A percentile compares a stretch with the other conserved stretches of the same genome.
Conservation (phyloP, 2,888 invertebrate genomes). For the Rhynchonema sp. region DNA sequence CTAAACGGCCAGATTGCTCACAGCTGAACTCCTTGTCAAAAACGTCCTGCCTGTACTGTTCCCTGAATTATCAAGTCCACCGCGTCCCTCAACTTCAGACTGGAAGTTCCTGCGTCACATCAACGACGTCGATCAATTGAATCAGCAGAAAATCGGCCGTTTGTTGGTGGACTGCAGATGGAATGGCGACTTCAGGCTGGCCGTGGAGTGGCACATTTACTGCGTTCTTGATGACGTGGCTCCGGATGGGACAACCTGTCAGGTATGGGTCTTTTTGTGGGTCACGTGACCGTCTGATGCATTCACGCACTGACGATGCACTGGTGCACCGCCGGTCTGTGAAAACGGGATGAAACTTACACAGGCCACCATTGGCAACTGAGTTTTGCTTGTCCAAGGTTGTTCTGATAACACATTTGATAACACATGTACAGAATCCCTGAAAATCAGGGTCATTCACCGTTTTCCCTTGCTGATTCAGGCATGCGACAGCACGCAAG, state of each 20-base stretch:
- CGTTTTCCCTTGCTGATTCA: neutral
- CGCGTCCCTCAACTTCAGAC: slow-evolving; percentile 3
- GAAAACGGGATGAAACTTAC: too few relatives aligned
- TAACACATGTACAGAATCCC: too few relatives aligned
- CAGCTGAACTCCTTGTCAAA: neutral
- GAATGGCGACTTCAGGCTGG: neutral
- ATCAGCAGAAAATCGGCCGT: slow-evolving; percentile 1
- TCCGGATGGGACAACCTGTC: too few relatives aligned
- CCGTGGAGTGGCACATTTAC: slow-evolving; percentile 4
- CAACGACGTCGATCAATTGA: slow-evolving; percentile 6
- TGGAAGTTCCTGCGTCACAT: slow-evolving; percentile 2
- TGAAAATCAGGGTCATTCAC: neutral
- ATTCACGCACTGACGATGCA: neutral
- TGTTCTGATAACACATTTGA: too few relatives aligned
- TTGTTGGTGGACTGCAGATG: slow-evolving; percentile 1
- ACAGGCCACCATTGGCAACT: too few relatives aligned
- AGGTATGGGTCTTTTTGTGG: slow-evolving; percentile 1
- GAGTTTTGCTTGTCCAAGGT: too few relatives aligned
- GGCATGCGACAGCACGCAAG: slow-evolving; percentile 1
- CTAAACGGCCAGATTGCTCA: too few relatives aligned
- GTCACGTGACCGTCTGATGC: too few relatives aligned
- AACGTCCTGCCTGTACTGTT: too few relatives aligned
- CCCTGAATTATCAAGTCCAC: neutral
- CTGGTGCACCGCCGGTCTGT: too few relatives aligned
- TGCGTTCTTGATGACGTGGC: slow-evolving; percentile 2